Base-by-base conservation (phyloP, 2,113 vertebrate genomes). In the Bubo scandiacus region DNA sequence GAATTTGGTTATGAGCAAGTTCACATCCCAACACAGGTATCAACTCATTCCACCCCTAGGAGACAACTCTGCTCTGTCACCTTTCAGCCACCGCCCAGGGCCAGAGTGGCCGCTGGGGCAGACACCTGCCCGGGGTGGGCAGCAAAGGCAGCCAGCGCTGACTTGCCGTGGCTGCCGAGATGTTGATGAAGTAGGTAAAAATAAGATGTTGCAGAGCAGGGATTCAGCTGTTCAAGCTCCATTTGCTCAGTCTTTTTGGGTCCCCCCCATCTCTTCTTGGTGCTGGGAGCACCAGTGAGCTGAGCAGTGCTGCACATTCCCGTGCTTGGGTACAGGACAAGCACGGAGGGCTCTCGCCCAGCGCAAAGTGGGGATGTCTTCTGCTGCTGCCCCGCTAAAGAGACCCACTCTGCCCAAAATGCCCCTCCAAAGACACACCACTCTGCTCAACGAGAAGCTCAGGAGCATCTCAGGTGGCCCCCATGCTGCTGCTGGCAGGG, bases 401-500 rank as follows among this genome's bases (percentile, higher is more conserved):
- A 84, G 43, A 27, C 4, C 9, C 0, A 0, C 26, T 88, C 40
- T 88, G 83, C 66, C 57, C 74, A 55, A 58, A 94, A 80, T 15
- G 5, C 20, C 26, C 49, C 49, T 81, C 52, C 63, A 51, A 57
- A 86, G 27, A 74, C 15, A 79, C 4, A 10, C 22, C n/a, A 40
- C 23, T 22, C 29, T 58, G 57, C 66, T 70, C 75, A 61, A 2
- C 5, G 30, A 52, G 54, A 20, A 16, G 26, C 45, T 81, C 26
- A n/a, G 75, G 27, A 62, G 62, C 55, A 58, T 11, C 59, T 65
- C 1, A 9, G 73, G 23, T 0, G 3, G 43, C 19, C 26, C 38
- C 16, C 16, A 13, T 0, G 3, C 36, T 58, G 59, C 47, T 90
- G 45, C 42, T 78, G 0, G 0, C 32, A 75, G 18, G 20, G 0